Conservation (phyloP, 2,888 invertebrate genomes). For the Esperia sulphurella region DNA sequence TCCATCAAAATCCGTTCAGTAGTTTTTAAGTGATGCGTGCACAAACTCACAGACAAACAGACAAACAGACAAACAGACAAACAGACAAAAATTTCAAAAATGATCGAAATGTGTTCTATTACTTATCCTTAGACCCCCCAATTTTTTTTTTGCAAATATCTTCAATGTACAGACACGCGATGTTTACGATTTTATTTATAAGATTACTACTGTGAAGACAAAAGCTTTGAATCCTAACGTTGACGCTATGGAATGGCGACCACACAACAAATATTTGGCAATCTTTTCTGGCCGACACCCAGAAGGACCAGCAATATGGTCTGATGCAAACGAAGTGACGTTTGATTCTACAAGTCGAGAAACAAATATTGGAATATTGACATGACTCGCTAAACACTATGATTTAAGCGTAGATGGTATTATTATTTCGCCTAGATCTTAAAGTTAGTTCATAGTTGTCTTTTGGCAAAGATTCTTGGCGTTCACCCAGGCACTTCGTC, state of each 20-base stretch:
- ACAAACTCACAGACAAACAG: too few relatives aligned
- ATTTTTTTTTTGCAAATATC: too few relatives aligned
- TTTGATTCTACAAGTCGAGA: background rate
- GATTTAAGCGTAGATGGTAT: background rate
- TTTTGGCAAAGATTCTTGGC: constrained; percentile 45
- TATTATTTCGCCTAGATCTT: constrained; percentile 1
- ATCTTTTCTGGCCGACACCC: constrained; percentile 56
- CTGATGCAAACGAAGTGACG: constrained; percentile 19
- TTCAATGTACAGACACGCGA: too few relatives aligned
- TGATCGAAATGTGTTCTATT: too few relatives aligned
- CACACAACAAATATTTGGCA: constrained; percentile 60
- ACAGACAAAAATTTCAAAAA: too few relatives aligned
- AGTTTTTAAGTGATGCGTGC: too few relatives aligned
- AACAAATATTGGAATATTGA: background rate
- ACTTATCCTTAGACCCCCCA: too few relatives aligned
- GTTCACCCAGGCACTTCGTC: constrained; percentile 31
- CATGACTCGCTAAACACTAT: background rate
- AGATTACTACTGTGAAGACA: background rate
- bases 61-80: too few relatives aligned
- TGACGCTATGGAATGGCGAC: constrained; percentile 32
- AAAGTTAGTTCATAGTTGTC: constrained; percentile 24
- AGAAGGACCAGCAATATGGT: constrained; percentile 44
- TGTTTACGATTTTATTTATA: too few relatives aligned
- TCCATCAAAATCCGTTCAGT: too few relatives aligned
- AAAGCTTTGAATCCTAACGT: background rate